Conservation (phyloP, 2,888 invertebrate genomes). For the Drosophila atripex region DNA sequence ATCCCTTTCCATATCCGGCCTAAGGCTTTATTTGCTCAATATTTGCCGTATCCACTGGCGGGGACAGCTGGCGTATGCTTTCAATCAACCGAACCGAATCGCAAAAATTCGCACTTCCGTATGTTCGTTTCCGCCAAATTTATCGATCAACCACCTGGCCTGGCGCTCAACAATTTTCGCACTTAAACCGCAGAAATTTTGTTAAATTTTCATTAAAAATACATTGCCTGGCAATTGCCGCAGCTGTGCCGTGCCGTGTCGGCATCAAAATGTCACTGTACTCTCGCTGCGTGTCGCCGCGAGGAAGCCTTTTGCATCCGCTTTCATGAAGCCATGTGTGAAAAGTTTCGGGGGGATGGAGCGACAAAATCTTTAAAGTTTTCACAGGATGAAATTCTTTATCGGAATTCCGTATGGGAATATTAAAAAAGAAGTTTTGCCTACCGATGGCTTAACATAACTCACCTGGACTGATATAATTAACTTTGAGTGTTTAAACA, state of each 20-base stretch:
- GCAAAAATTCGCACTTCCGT: slow-evolving; percentile 71
- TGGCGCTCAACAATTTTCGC: slow-evolving; percentile 62
- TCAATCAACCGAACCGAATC: slow-evolving; percentile 77
- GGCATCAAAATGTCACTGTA: slow-evolving; percentile 65
- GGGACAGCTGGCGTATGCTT: slow-evolving; percentile 49
- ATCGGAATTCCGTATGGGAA: background rate
- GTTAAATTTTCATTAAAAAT: slow-evolving; percentile 72
- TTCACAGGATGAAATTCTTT: background rate
- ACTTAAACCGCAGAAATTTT: slow-evolving; percentile 72
- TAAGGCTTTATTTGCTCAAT: slow-evolving; percentile 20
- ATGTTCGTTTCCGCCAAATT: slow-evolving; percentile 59
- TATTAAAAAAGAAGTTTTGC: background rate
- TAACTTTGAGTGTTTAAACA: too few relatives aligned
- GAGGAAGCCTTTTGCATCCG: slow-evolving; percentile 53
- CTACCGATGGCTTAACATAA: too few relatives aligned
- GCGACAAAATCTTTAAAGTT: slow-evolving; percentile 61
- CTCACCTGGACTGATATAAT: too few relatives aligned
- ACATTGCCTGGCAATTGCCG: slow-evolving; percentile 50
- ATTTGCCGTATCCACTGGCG: background rate
- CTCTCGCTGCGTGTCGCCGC: slow-evolving; percentile 17
- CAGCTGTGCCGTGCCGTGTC: slow-evolving; percentile 29
- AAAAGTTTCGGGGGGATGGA: slow-evolving; percentile 13
- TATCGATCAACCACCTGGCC: slow-evolving; percentile 48
- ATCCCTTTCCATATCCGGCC: slow-evolving; percentile 48
- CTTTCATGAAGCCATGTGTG: slow-evolving; percentile 24